Evolutionary conservation across 2,797 vertebrate species (phyloP).

Genomic region (Cuniculus paca): DNA sequence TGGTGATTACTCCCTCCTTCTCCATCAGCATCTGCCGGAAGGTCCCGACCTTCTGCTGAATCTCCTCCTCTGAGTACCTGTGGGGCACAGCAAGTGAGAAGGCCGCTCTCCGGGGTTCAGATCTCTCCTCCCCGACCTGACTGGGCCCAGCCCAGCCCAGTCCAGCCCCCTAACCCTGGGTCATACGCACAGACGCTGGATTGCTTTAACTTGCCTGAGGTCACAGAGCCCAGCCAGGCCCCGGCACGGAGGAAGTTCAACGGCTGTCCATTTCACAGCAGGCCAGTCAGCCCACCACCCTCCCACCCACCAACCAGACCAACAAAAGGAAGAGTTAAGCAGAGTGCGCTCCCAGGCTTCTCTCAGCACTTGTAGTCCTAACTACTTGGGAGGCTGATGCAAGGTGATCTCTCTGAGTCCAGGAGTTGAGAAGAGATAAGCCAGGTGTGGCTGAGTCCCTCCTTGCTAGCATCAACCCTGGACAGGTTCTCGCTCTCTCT

Average conservation of each 20-base stretch:
- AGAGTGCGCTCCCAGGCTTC: neutral
- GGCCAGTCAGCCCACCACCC: neutral
- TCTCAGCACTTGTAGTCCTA: neutral
- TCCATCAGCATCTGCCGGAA: constrained; percentile 99
- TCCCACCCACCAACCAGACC: neutral
- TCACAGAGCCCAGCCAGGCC: neutral
- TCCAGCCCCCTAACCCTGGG: neutral
- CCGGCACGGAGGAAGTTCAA: neutral
- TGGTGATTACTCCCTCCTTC: constrained; percentile 98
- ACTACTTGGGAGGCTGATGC: neutral
- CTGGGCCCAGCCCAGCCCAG: too few relatives aligned
- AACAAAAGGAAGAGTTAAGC: neutral
- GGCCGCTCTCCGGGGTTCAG: neutral
- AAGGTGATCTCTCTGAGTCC: neutral
- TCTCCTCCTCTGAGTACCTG: constrained; percentile 98
- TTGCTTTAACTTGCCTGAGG: neutral
- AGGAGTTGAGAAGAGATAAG: neutral
- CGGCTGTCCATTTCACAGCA: neutral
- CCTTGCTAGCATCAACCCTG: neutral
- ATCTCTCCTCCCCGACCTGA: neutral
- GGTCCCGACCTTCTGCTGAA: constrained; percentile 97
- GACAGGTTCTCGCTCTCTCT: neutral
- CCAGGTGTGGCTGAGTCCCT: neutral
- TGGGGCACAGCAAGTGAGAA: neutral
- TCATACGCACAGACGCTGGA: neutral